Evolutionary conservation across 2,797 vertebrate species (phyloP).

Genomic region (Podarcis siculus): DNA sequence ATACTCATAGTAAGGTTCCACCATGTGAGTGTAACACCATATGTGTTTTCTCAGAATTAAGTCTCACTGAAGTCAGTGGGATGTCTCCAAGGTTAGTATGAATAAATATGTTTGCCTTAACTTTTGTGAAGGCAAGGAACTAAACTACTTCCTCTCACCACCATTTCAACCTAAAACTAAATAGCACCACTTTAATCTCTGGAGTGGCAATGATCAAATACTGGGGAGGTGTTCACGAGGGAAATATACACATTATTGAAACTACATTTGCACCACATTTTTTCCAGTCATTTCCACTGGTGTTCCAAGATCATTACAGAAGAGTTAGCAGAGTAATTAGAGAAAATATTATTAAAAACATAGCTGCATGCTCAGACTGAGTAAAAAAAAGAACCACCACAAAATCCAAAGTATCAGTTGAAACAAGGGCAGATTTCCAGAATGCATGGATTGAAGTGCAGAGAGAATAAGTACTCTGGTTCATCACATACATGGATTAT

Average conservation of each 20-base stretch:
- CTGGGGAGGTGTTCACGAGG: constrained; percentile 21
- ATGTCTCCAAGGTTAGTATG: no score
- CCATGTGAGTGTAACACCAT: no score
- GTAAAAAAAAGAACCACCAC: not conserved
- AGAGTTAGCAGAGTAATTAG: not conserved
- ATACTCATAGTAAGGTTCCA: no score
- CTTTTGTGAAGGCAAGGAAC: no score
- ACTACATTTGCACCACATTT: constrained; percentile 20
- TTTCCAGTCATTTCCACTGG: not conserved
- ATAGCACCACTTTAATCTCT: not conserved
- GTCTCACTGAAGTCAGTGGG: no score
- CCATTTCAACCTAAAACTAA: no score
- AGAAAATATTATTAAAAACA: not conserved
- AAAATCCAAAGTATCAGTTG: not conserved
- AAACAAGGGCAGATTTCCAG: not conserved
- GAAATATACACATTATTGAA: constrained; percentile 1
- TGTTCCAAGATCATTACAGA: constrained; percentile 21
- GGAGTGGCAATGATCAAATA: constrained; percentile 25
- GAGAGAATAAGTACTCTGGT: not conserved
- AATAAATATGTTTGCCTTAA: no score
- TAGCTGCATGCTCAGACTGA: not conserved
- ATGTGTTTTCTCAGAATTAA: no score
- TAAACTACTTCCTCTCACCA: no score
- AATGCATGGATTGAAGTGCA: not conserved
- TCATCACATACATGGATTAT: not conserved